Conservation (phyloP, 1,140 invertebrate species). For the Platyura marginata region DNA sequence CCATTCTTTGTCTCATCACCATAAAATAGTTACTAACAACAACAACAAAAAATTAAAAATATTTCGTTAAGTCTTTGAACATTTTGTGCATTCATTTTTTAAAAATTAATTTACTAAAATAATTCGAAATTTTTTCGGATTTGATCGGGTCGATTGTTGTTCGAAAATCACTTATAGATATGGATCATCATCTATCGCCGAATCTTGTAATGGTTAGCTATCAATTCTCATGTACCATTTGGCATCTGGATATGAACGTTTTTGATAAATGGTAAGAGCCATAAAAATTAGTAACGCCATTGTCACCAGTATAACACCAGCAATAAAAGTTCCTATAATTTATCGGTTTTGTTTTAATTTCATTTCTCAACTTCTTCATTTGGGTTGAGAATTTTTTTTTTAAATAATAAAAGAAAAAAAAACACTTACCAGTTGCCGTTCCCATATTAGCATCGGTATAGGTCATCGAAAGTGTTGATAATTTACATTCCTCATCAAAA, state of each 20-base stretch:
- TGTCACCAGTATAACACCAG: background rate
- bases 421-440: constrained; percentile 14
- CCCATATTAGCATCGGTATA: constrained; percentile 22
- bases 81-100: too few relatives aligned
- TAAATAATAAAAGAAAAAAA: background rate
- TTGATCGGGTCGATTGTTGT: too few relatives aligned
- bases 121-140: too few relatives aligned
- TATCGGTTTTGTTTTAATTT: background rate
- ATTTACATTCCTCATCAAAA: constrained; percentile 30
- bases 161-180: too few relatives aligned
- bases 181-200: too few relatives aligned
- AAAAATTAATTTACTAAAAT: too few relatives aligned
- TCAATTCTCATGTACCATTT: background rate
- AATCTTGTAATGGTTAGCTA: background rate
- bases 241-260: background rate
- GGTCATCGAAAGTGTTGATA: constrained; percentile 20
- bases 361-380: background rate
- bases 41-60: too few relatives aligned
- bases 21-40: too few relatives aligned
- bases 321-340: background rate
- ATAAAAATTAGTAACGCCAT: background rate
- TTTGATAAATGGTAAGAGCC: background rate
- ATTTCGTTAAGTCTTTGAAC: too few relatives aligned
- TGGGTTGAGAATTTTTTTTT: background rate
- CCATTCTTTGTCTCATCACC: too few relatives aligned